A percentile compares a stretch with the other conserved stretches of the same genome.
Evolutionary conservation across 2,888 invertebrate genomes (phyloP).

Genomic region (Timema podura): DNA sequence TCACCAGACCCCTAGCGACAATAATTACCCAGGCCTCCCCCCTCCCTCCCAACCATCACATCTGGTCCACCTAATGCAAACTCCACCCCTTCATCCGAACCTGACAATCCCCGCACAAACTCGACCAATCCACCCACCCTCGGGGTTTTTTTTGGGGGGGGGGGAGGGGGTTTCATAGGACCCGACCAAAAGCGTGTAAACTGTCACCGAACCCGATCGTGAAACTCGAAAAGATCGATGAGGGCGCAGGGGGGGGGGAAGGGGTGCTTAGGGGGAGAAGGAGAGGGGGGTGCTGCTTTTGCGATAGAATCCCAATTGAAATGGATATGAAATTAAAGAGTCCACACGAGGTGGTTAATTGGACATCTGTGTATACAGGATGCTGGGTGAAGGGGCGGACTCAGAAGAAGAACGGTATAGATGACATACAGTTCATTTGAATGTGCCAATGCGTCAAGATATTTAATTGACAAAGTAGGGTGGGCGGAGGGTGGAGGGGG

Average conservation of each 20-base stretch:
- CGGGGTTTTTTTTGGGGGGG: too few species aligned
- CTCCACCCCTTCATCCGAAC: not conserved
- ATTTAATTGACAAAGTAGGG: too few species aligned
- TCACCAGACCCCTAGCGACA: constrained; percentile 22
- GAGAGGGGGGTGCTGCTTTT: not conserved
- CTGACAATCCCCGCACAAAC: not conserved
- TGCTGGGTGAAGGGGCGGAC: not conserved
- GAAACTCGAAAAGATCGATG: constrained; percentile 26
- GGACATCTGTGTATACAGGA: constrained; percentile 27
- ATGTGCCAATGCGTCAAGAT: too few species aligned
- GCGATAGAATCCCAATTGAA: constrained; percentile 27
- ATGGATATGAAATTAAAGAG: constrained; percentile 31
- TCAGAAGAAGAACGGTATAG: too few species aligned
- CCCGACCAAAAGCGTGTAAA: constrained; percentile 21
- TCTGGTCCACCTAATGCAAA: not conserved
- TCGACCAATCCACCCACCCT: too few species aligned
- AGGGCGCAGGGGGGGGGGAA: too few species aligned
- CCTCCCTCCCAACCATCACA: constrained; percentile 2
- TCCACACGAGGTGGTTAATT: constrained; percentile 25
- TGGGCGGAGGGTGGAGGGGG: too few species aligned
- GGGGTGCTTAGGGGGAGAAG: too few species aligned
- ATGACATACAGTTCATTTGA: too few species aligned
- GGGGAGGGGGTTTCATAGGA: too few species aligned
- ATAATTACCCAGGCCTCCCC: constrained; percentile 24
- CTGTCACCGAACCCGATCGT: constrained; percentile 28